phyloP scores from a whole-genome alignment of 2,797 vertebrate genomes.

The Danio albolineatus region DNA sequence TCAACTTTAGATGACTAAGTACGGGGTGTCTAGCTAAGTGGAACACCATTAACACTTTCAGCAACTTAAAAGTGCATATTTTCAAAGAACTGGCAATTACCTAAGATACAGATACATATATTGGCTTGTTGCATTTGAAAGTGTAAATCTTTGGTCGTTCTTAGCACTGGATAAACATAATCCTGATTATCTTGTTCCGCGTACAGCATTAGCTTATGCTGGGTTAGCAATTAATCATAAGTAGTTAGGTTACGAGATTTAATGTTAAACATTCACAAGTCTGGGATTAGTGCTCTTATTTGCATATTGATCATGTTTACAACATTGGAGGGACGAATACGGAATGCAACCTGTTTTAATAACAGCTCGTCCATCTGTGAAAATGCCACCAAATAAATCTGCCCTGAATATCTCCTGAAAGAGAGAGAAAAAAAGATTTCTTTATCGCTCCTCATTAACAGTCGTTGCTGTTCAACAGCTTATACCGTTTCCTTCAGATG shows the following conservation, averaged over 20 bases:
- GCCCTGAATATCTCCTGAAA: background rate
- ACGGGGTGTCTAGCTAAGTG: slow-evolving; percentile 18
- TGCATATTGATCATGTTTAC: background rate
- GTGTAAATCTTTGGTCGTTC: background rate
- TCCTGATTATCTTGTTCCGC: background rate
- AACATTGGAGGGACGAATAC: background rate
- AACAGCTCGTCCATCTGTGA: slow-evolving; percentile 2
- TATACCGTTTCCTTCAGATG: background rate
- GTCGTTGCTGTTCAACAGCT: background rate
- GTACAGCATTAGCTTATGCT: slow-evolving; percentile 3
- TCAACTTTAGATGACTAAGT: slow-evolving; percentile 11
- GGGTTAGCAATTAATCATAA: background rate
- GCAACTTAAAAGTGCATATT: background rate
- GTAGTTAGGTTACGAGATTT: background rate
- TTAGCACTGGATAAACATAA: background rate
- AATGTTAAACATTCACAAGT: background rate
- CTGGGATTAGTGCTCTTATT: background rate
- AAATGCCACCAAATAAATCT: background rate
- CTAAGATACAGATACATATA: slow-evolving; percentile 4
- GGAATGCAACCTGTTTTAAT: slow-evolving; percentile 1
- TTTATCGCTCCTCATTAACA: background rate
- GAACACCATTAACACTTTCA: slow-evolving; percentile 18
- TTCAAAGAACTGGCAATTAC: slow-evolving; percentile 12
- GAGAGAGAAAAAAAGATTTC: background rate
- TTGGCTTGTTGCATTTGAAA: slow-evolving; percentile 9